phyloP scores from a whole-genome alignment of 1,140 invertebrate species.

The Brachionus asplanchnoidis region DNA sequence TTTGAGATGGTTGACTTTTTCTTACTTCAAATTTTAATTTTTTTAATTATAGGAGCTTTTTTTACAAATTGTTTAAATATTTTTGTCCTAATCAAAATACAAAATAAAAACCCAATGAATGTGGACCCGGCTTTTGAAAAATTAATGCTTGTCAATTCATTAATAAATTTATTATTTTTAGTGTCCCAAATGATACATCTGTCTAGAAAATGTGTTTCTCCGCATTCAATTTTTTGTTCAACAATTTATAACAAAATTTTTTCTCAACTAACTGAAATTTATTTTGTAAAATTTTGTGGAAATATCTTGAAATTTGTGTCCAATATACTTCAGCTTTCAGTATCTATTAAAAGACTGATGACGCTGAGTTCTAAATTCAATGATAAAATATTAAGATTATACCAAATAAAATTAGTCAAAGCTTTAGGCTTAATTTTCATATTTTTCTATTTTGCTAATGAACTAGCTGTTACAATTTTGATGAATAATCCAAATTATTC shows the following conservation, averaged over 20 bases:
- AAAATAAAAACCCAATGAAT: not conserved
- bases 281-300: not conserved
- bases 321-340: not conserved
- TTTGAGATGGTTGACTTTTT: not conserved
- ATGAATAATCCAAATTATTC: not conserved
- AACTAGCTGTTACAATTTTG: not conserved
- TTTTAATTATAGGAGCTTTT: not conserved
- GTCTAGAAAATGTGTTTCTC: not conserved
- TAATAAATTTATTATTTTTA: not conserved
- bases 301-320: not conserved
- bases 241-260: not conserved
- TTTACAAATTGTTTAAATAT: not conserved
- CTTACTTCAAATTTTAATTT: not conserved
- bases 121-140: not conserved
- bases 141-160: not conserved
- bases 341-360: not conserved
- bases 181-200: not conserved
- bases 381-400: not conserved
- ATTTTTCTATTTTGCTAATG: not conserved
- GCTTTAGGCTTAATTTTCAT: not conserved
- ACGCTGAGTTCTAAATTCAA: not conserved
- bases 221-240: not conserved
- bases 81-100: not conserved
- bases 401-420: not conserved
- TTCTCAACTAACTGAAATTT: not conserved